These are phyloP conservation scores for Macrosoma leucophasiata DNA, from an alignment of 2,888 invertebrate species.

Conservation along the genomic window DNA sequence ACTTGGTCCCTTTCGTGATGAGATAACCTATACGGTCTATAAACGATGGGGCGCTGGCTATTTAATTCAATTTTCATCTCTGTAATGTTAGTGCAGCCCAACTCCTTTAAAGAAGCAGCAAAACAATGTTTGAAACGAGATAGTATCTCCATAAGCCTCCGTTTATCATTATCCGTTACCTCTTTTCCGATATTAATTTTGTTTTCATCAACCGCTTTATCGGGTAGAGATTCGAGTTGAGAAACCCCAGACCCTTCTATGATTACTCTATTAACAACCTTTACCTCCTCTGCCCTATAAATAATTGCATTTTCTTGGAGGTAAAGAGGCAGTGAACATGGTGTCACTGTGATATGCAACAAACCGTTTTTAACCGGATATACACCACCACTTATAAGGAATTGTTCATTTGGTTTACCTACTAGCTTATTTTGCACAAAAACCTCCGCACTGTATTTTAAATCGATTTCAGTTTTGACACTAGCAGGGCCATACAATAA, in stretches of 20 bases:
- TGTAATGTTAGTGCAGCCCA: constrained; percentile 16
- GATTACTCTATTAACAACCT: constrained; percentile 4
- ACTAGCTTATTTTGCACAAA: constrained; percentile 13
- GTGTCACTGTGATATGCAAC: constrained; percentile 10
- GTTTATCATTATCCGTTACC: constrained; percentile 5
- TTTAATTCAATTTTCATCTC: constrained; percentile 22
- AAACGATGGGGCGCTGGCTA: constrained; percentile 22
- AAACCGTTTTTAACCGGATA: constrained; percentile 12
- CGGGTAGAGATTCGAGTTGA: too few relatives aligned
- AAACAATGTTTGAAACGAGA: constrained; percentile 17
- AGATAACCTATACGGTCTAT: constrained; percentile 24
- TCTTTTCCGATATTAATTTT: too few relatives aligned
- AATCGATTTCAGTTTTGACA: constrained; percentile 4
- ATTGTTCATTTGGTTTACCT: constrained; percentile 18
- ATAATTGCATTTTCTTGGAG: constrained; percentile 2
- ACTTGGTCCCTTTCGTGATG: constrained; percentile 12
- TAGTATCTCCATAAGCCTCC: constrained; percentile 11
- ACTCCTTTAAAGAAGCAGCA: constrained; percentile 14
- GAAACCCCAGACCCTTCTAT: constrained; percentile 2
- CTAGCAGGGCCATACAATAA: constrained; percentile 14
- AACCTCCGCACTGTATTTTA: constrained; percentile 4
- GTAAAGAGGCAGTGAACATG: constrained; percentile 6
- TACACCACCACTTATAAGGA: constrained; percentile 16
- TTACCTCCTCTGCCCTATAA: constrained; percentile 4
- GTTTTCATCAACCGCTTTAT: too few relatives aligned